Conservation (phyloP, 2,888 invertebrate species). For the Perizoma affinitatum region DNA sequence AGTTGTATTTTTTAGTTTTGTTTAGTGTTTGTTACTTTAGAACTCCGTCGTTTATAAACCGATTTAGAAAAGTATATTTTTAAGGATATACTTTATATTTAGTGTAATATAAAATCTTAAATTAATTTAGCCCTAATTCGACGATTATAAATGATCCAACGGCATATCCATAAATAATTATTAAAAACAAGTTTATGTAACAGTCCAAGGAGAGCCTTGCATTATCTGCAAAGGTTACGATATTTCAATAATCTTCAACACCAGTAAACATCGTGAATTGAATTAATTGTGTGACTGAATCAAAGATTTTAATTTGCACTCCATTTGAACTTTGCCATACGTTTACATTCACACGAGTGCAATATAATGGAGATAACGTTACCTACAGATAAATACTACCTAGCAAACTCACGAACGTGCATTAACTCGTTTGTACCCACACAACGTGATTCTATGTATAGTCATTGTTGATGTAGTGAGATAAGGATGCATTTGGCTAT, state of each 20-base stretch:
- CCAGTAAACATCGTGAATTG: constrained; percentile 61
- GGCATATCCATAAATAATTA: constrained; percentile 1
- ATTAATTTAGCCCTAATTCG: too few species aligned
- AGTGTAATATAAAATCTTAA: too few species aligned
- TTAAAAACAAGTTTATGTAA: constrained; percentile 25
- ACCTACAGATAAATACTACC: constrained; percentile 14
- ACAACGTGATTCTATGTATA: constrained; percentile 22
- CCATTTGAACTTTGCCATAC: constrained; percentile 37
- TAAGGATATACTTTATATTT: too few species aligned
- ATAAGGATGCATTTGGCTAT: constrained; percentile 61
- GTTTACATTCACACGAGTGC: constrained; percentile 11
- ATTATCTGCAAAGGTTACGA: constrained; percentile 37
- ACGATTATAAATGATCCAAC: background rate
- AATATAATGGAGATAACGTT: constrained; percentile 11
- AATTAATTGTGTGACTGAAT: constrained; percentile 49
- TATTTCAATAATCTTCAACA: constrained; percentile 51
- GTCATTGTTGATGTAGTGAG: constrained; percentile 26
- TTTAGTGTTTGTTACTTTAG: too few species aligned
- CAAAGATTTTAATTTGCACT: constrained; percentile 38
- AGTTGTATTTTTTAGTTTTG: too few species aligned
- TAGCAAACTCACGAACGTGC: constrained; percentile 1
- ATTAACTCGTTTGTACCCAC: too few species aligned
- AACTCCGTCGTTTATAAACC: too few species aligned
- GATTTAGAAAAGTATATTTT: too few species aligned
- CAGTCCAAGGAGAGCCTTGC: constrained; percentile 40